A percentile compares a stretch with the other conserved stretches of the same genome.
Conservation (phyloP, 2,888 invertebrate species). For the Acrocyrtus sp. region DNA sequence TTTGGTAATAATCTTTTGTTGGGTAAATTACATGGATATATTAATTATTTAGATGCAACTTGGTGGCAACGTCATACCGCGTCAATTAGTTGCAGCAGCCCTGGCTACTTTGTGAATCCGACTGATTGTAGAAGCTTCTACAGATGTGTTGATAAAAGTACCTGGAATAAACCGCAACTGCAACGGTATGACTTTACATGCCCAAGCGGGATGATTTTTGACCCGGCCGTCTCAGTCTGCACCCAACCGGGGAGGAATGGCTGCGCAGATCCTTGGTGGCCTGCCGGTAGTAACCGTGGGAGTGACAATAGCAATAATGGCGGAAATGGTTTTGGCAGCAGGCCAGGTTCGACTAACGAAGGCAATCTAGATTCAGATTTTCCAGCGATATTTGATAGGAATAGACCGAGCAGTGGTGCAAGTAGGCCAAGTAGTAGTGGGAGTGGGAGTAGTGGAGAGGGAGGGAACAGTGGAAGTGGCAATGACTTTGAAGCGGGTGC, state of each 20-base stretch:
- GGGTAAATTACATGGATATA: too few relatives aligned
- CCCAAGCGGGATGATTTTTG: slow-evolving; percentile 36
- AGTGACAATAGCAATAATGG: neutral
- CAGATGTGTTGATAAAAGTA: slow-evolving; percentile 40
- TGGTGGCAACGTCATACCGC: slow-evolving; percentile 29
- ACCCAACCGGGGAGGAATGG: slow-evolving; percentile 24
- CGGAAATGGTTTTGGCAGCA: neutral
- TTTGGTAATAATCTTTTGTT: too few relatives aligned
- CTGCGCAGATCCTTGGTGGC: slow-evolving; percentile 40
- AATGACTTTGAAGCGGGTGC: neutral
- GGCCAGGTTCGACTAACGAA: neutral
- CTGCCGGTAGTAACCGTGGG: neutral
- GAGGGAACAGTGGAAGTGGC: neutral
- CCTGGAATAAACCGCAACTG: slow-evolving; percentile 21
- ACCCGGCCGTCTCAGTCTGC: slow-evolving; percentile 22
- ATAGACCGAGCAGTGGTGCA: neutral
- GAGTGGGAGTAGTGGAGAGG: neutral
- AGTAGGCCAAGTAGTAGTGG: neutral
- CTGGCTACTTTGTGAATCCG: slow-evolving; percentile 37
- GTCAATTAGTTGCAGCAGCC: neutral
- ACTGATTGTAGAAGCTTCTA: slow-evolving; percentile 33
- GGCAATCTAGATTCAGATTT: neutral
- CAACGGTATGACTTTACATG: slow-evolving; percentile 40
- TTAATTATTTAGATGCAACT: slow-evolving; percentile 12
- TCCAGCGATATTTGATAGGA: neutral